Evolutionary conservation across 2,113 vertebrate genomes (phyloP), one percentile per base, ranked within the genome.

Genomic region (Oplegnathus fasciatus): DNA sequence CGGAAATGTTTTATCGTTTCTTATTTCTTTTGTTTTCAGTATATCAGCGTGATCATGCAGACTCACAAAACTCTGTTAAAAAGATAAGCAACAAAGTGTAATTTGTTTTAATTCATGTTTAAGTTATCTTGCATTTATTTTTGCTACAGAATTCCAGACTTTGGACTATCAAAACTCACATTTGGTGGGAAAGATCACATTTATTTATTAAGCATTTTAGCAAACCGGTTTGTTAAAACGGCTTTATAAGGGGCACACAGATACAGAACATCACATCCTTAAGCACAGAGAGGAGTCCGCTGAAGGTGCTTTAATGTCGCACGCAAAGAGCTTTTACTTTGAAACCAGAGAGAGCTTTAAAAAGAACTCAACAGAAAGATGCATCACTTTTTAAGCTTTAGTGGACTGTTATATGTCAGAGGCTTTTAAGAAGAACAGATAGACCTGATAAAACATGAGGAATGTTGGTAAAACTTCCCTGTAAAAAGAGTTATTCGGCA

Each of bases 381-480:
- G 17, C 44, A n/a, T 24, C 20, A 5, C 32, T 22, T 32, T 52
- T 69, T 9, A 40, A 40, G 28, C n/a, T 37, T 14, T 22, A 4
- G 50, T 14, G 0, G 7, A 58, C 40, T 22, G 24, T 64, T 60
- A n/a, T 7, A 37, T 67, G 48, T 54, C 37, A 37, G 58, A 42
- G 55, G 32, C 50, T 70, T 82, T 78, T 30, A 62, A 58, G 40
- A 60, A 28, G 44, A 52, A 20, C 69, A 75, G 17, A 69, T 70
- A 13, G 62, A 69, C 1, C 40, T 44, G 68, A 73, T 80, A 67
- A 85, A 88, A 75, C 22, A 57, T 44, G 55, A 83, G 70, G 74
- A 85, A 82, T 89, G 82, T 70, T 86, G 76, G 62, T 82, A 17
- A 87, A 74, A 50, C 28, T 24, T 65, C 20, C 20, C 52, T 48